Percentiles rank a stretch among this genome's conserved stretches.
Evolutionary conservation across 2,113 vertebrate genomes (phyloP).

Genomic region (western clawed frog (Xenopus tropicalis)): UCB_Xtro_10.0 CM004443.2:145755001-145755500

Average conservation of each 20-base stretch:
- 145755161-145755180: conserved; percentile 20
- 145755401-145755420: too few relatives aligned
- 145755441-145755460: too few relatives aligned
- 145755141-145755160: conserved; percentile 26
- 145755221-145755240: conserved; percentile 1
- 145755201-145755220: conserved; percentile 31
- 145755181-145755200: conserved; percentile 20
- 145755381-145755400: too few relatives aligned
- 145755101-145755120: not conserved
- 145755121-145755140: conserved; percentile 3
- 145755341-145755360: not conserved
- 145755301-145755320: not conserved
- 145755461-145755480: too few relatives aligned
- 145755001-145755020: not conserved
- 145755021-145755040: conserved; percentile 12
- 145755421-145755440: too few relatives aligned
- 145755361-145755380: not conserved
- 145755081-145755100: not conserved
- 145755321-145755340: not conserved
- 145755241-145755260: not conserved
- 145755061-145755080: not conserved
- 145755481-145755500: too few relatives aligned
- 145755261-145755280: not conserved
- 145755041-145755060: not conserved
- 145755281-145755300: not conserved